Base-by-base conservation (phyloP, 1,140 invertebrate species). In the Euglossa dilemma region DNA sequence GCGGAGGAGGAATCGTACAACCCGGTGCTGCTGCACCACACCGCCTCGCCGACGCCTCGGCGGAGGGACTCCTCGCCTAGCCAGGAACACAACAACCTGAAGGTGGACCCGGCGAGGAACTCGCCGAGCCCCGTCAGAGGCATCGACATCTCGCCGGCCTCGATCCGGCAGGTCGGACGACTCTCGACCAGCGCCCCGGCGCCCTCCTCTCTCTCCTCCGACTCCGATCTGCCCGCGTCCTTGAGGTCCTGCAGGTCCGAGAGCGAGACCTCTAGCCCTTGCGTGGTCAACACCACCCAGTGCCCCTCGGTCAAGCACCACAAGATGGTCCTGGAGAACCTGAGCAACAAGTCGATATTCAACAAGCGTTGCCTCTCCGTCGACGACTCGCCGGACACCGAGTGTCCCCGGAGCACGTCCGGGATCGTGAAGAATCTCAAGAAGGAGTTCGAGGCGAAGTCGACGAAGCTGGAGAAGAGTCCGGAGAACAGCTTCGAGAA, bases 371-470 rank as follows among this genome's bases (percentile, higher is more conserved):
- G 91, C n/a, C 85, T 93, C 36, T 92, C 93, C 36, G 91, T 90
- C 0, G 93, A 93, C 45, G 93, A 94, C 18, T 94, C 93, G 9
- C 93, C 93, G 0, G 94, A 94, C 43, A 70, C 91, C 0, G 94
- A 94, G n/a, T 91, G 91, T 64, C 91, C 92, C 0, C 90, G 92
- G 6, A 92, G 90, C 63, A 94, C 94, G 28, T 95, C 95, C 8
- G 97, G 97, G 16, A 96, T 96, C 85, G 97, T 98, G 28, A 96
- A 96, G 95, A 97, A 97, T 94, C 95, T 97, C 77, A 98, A 97
- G 93, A 97, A 97, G 92, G 97, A 97, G 91, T 97, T 98, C 91
- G 97, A 98, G 94, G 97, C 97, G 14, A 97, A 97, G 90, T 96
- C 96, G 8, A 95, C 93, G 63, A 91, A 90, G 61, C 72, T 90